phyloP scores from a whole-genome alignment of 2,113 vertebrate species.

The Dolichotis patagonum region DNA sequence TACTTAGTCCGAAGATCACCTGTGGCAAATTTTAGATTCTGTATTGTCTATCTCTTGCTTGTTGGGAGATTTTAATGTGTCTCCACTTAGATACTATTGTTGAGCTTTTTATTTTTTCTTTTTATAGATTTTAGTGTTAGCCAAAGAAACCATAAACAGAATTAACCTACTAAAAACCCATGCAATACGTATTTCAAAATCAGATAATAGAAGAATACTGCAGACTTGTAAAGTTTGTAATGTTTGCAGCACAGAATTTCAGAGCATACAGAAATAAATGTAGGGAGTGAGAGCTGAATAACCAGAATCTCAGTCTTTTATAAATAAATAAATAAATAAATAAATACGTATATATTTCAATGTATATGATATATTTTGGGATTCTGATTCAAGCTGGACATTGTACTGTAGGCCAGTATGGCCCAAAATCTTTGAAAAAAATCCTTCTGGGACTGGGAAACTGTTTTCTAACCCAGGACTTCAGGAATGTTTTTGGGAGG shows the following conservation, averaged over 20 bases:
- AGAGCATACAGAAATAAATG: not conserved
- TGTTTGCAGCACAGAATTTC: not conserved
- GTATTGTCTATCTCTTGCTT: not conserved
- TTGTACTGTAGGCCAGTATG: not conserved
- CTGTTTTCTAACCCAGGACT: slow-evolving; percentile 31
- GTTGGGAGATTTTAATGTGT: slow-evolving; percentile 51
- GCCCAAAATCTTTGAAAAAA: not conserved
- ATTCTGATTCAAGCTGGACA: slow-evolving; percentile 8
- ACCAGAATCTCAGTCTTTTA: not conserved
- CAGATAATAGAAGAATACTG: not conserved
- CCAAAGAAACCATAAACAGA: not conserved
- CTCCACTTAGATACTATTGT: not conserved
- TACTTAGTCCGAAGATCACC: not conserved
- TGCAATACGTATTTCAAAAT: slow-evolving; percentile 49
- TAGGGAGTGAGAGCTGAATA: not conserved
- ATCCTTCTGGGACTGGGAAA: not conserved
- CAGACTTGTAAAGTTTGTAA: not conserved
- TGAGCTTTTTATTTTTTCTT: slow-evolving; percentile 3
- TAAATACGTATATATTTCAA: no score
- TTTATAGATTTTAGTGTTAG: slow-evolving; percentile 59
- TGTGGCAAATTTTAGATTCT: slow-evolving; percentile 5
- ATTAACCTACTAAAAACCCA: not conserved
- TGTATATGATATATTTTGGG: not conserved
- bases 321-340: not conserved
- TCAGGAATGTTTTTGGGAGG: not conserved